Conservation (phyloP, 64 coral and sea anemone species). For the Montipora cactus region DNA sequence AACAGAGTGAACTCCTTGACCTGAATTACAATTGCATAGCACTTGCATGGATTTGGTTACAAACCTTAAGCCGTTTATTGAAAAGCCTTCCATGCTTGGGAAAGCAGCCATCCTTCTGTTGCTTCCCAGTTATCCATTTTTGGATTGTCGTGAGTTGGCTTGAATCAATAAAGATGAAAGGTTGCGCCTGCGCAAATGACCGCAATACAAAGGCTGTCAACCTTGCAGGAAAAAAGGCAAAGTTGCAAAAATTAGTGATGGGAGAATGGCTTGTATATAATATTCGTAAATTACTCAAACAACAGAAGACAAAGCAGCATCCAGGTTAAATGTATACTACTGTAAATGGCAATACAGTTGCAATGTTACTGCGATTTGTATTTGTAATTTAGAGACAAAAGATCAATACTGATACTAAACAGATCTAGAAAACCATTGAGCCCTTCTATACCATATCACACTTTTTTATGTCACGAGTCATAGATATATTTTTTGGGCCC, state of each 20-base stretch:
- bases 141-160: constrained; percentile 62
- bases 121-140: constrained; percentile 80
- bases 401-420: no score
- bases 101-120: constrained; percentile 77
- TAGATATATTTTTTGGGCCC: no score
- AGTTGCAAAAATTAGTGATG: background rate
- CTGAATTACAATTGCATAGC: no score
- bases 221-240: constrained; percentile 18
- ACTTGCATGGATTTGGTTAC: background rate
- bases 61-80: constrained; percentile 81
- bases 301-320: background rate
- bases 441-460: no score
- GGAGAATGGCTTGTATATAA: no score
- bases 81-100: constrained; percentile 73
- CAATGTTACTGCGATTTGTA: no score
- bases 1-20: no score
- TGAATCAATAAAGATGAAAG: constrained; percentile 84
- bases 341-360: no score
- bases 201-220: constrained; percentile 97
- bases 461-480: no score
- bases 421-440: no score
- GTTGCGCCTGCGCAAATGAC: constrained; percentile 85
- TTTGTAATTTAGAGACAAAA: no score
- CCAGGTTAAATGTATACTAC: no score
- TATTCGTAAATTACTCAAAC: background rate